These are phyloP conservation scores for Pampus argenteus DNA, from an alignment of 2,797 vertebrate species.

Conservation along the genomic window DNA sequence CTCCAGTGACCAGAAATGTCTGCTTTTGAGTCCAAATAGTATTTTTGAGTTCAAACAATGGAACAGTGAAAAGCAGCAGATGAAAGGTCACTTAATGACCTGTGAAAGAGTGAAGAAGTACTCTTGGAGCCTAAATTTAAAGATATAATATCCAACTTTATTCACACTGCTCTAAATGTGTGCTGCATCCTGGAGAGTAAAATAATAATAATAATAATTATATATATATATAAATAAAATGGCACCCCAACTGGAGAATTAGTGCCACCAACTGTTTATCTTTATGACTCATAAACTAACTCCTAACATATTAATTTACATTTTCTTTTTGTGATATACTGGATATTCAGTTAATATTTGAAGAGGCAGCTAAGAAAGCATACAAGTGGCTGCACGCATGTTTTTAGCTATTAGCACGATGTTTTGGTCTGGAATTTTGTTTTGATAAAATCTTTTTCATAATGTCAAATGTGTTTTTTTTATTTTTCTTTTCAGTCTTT, in stretches of 20 bases:
- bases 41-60: constrained; percentile 4
- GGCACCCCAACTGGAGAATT: too few relatives aligned
- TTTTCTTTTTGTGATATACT: too few relatives aligned
- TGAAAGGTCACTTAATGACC: constrained; percentile 8
- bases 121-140: neutral
- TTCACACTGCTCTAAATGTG: neutral
- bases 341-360: too few relatives aligned
- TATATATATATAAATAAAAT: too few relatives aligned
- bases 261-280: too few relatives aligned
- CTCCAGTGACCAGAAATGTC: constrained; percentile 15
- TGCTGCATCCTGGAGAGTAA: neutral
- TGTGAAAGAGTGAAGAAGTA: neutral
- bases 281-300: too few relatives aligned
- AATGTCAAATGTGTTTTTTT: neutral
- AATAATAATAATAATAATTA: too few relatives aligned
- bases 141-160: neutral
- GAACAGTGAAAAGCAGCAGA: constrained; percentile 4
- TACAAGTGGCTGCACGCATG: neutral
- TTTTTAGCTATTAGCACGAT: neutral
- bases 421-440: neutral
- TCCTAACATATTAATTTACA: too few relatives aligned
- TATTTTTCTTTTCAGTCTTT: neutral
- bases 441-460: constrained; percentile 7
- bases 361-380: neutral
- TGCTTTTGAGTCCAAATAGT: neutral